Conservation (phyloP, 2,113 vertebrate genomes). For the Gasterosteus nipponicus region DNA sequence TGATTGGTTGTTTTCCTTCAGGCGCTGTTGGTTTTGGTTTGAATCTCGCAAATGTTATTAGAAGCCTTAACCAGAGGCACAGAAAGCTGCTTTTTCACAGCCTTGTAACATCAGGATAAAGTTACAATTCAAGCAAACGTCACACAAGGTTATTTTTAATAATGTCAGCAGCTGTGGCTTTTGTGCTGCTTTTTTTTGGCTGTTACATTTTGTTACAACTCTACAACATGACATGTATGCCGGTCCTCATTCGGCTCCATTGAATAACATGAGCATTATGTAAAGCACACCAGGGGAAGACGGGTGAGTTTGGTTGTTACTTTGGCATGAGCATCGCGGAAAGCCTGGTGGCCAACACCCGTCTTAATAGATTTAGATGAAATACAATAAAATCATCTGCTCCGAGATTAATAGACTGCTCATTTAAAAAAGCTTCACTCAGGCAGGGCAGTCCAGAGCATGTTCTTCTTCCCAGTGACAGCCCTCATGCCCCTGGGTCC, state of each 20-base stretch:
- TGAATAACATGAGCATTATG: slow-evolving; percentile 28
- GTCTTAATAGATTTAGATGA: slow-evolving; percentile 49
- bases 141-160: too few relatives aligned
- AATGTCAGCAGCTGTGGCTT: too few relatives aligned
- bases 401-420: slow-evolving; percentile 23
- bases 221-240: not conserved
- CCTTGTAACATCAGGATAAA: too few relatives aligned
- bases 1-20: too few relatives aligned
- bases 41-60: too few relatives aligned
- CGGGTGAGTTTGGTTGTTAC: not conserved
- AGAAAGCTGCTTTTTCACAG: too few relatives aligned
- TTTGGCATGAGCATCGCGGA: not conserved
- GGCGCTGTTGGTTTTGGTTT: too few relatives aligned
- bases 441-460: slow-evolving; percentile 29
- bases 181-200: not conserved
- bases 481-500: not conserved
- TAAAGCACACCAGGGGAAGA: not conserved
- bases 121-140: too few relatives aligned
- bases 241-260: not conserved
- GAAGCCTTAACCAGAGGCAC: too few relatives aligned
- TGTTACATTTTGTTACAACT: not conserved
- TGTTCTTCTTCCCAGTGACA: slow-evolving; percentile 35
- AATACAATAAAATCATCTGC: slow-evolving; percentile 22
- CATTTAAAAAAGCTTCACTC: slow-evolving; percentile 20
- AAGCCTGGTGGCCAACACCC: slow-evolving; percentile 44